Percentiles rank a stretch among this genome's conserved stretches.
phyloP scores from a whole-genome alignment of 2,888 invertebrate species.

The Heliconius sara region DNA sequence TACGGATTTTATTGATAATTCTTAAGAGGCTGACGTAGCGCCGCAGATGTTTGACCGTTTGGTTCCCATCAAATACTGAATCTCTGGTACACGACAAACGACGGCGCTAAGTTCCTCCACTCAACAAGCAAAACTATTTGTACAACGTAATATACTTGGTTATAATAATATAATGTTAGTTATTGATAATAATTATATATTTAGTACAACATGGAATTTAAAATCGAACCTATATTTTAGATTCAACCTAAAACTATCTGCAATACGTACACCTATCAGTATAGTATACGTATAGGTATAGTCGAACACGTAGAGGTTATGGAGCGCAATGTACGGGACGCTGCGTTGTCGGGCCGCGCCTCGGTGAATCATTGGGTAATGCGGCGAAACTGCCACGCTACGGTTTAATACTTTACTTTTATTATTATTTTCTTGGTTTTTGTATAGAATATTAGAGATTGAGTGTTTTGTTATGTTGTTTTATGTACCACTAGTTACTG shows the following conservation, averaged over 20 bases:
- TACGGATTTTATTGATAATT: too few species aligned
- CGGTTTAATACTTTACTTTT: constrained; percentile 58
- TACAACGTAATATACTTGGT: neutral
- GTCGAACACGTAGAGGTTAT: constrained; percentile 45
- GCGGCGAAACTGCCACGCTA: constrained; percentile 51
- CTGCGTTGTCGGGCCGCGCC: constrained; percentile 65
- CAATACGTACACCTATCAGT: constrained; percentile 16
- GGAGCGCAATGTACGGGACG: constrained; percentile 60
- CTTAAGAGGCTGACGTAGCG: too few species aligned
- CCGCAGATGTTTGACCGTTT: too few species aligned
- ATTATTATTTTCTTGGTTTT: constrained; percentile 20
- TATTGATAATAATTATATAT: too few species aligned
- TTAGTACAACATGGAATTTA: neutral
- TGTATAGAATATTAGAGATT: neutral
- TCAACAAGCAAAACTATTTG: neutral
- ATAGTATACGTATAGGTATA: constrained; percentile 5
- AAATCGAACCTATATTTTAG: constrained; percentile 16
- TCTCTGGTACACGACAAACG: neutral
- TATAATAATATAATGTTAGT: too few species aligned
- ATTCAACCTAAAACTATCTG: constrained; percentile 28
- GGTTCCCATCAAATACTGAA: too few species aligned
- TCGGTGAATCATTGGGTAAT: constrained; percentile 79
- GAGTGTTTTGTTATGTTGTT: neutral
- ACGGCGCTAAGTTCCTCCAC: neutral
- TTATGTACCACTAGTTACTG: neutral